These are phyloP conservation scores for Casuarius casuarius DNA, from an alignment of 2,113 vertebrate species.

Conservation along the genomic window DNA sequence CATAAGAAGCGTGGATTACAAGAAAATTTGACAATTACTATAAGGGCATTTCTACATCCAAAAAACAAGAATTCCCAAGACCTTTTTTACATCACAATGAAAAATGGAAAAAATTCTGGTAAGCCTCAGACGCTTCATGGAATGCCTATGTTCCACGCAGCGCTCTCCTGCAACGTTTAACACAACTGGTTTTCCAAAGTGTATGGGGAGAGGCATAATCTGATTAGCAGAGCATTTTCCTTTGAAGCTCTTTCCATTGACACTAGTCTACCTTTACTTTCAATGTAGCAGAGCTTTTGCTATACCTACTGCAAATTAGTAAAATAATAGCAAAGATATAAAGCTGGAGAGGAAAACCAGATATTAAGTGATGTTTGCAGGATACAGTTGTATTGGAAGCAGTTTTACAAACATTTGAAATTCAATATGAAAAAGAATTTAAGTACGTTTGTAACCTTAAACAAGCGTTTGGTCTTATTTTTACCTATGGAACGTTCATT, in stretches of 20 bases:
- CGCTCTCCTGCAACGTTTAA: background rate
- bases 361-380: background rate
- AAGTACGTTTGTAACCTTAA: accelerated
- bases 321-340: background rate
- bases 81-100: background rate
- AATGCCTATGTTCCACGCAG: background rate
- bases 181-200: background rate
- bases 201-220: background rate
- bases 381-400: background rate
- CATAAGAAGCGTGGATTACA: background rate
- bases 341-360: background rate
- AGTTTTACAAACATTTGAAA: background rate
- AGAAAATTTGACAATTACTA: background rate
- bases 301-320: background rate
- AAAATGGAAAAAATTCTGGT: background rate
- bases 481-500: background rate
- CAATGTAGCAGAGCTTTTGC: background rate
- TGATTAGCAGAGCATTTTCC: background rate
- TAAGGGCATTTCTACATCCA: background rate
- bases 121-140: background rate
- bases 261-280: background rate
- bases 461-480: background rate
- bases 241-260: background rate
- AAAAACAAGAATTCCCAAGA: background rate
- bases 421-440: background rate